Percentiles rank a stretch among this genome's conserved stretches.
Evolutionary conservation across 2,888 invertebrate species (phyloP).

Genomic region (Dynastes tityus): DNA sequence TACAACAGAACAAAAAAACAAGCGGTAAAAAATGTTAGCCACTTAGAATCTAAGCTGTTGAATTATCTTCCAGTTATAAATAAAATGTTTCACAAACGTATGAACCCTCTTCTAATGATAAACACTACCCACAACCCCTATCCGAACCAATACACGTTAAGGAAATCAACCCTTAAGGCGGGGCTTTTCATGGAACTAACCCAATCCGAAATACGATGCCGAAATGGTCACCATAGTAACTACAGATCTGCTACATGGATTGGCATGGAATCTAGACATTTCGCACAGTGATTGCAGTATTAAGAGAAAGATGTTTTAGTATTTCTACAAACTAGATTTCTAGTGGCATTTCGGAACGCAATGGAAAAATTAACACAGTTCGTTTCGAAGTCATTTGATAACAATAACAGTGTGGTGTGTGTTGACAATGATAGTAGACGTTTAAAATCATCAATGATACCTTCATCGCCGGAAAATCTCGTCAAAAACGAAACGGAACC

Average conservation of each 20-base stretch:
- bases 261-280: conserved; percentile 66
- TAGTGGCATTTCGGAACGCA: conserved; percentile 38
- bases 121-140: conserved; percentile 55
- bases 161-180: conserved; percentile 61
- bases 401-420: conserved; percentile 68
- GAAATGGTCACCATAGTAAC: conserved; percentile 66
- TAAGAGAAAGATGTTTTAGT: conserved; percentile 61
- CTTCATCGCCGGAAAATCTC: conserved; percentile 49
- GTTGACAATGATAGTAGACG: conserved; percentile 60
- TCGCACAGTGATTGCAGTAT: conserved; percentile 67
- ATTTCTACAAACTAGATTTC: conserved; percentile 48
- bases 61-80: conserved; percentile 67
- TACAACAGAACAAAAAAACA: conserved; percentile 66
- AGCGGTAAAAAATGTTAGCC: conserved; percentile 69
- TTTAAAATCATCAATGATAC: conserved; percentile 64
- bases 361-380: conserved; percentile 95
- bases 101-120: conserved; percentile 56
- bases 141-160: conserved; percentile 56
- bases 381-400: conserved; percentile 90
- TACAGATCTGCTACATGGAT: conserved; percentile 59
- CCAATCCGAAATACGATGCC: conserved; percentile 61
- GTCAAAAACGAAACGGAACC: conserved; percentile 65
- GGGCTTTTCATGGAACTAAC: conserved; percentile 62
- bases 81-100: conserved; percentile 60
- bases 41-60: conserved; percentile 69